A percentile compares a stretch with the other conserved stretches of the same genome.
Evolutionary conservation across 2,888 invertebrate species (phyloP).

Genomic region (Seira sanloemensis): DNA sequence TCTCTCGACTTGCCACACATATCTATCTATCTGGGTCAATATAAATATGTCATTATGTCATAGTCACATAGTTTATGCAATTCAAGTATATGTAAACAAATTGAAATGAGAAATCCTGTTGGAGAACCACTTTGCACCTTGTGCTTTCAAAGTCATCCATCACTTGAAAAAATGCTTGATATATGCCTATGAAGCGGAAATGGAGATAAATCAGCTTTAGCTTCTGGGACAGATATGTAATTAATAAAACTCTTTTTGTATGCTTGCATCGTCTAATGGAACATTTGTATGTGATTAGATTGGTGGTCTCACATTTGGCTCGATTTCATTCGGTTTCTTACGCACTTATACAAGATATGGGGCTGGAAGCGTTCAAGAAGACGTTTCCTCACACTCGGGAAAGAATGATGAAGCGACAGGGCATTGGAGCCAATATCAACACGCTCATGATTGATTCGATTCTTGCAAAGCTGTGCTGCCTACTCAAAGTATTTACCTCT

Average conservation of each 20-base stretch:
- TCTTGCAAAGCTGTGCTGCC: slow-evolving; percentile 56
- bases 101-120: not conserved
- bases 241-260: too few relatives aligned
- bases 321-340: slow-evolving; percentile 64
- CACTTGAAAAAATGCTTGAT: too few relatives aligned
- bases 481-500: slow-evolving; percentile 62
- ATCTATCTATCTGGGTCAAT: slow-evolving; percentile 59
- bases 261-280: too few relatives aligned
- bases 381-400: slow-evolving; percentile 63
- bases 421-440: slow-evolving; percentile 58
- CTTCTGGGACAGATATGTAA: too few relatives aligned
- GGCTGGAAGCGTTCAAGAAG: slow-evolving; percentile 51
- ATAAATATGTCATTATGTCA: slow-evolving; percentile 67
- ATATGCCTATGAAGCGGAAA: too few relatives aligned
- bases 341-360: slow-evolving; percentile 63
- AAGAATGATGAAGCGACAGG: slow-evolving; percentile 65
- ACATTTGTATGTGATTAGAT: too few relatives aligned
- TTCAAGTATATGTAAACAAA: slow-evolving; percentile 24
- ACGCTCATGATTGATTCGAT: slow-evolving; percentile 66
- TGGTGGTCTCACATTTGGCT: slow-evolving; percentile 63
- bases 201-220: too few relatives aligned
- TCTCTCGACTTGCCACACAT: slow-evolving; percentile 28
- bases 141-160: too few relatives aligned
- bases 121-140: too few relatives aligned
- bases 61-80: slow-evolving; percentile 45